phyloP scores from a whole-genome alignment of 2,113 vertebrate species.

The Indicator indicator region DNA sequence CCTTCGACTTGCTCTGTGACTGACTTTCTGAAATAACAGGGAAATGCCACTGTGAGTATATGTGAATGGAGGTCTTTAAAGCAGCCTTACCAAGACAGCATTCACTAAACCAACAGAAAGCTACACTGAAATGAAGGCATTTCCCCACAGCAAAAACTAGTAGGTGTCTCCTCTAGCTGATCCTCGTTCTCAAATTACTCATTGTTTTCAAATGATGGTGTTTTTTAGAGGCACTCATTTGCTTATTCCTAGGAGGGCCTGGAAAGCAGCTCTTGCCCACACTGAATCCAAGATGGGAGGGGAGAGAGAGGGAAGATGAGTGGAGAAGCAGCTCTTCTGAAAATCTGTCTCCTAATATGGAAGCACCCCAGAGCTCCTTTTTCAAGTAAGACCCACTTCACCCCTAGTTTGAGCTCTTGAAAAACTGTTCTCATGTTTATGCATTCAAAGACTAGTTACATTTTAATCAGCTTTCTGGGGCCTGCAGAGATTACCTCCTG shows the following conservation, averaged over 20 bases:
- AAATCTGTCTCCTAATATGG: not conserved
- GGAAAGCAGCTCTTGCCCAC: not conserved
- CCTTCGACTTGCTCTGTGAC: conserved; percentile 82
- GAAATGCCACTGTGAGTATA: conserved; percentile 78
- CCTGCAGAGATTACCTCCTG: conserved; percentile 73
- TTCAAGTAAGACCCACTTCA: conserved; percentile 45
- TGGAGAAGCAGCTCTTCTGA: not conserved
- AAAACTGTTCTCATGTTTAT: conserved; percentile 56
- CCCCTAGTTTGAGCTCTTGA: conserved; percentile 32
- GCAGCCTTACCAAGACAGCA: not conserved
- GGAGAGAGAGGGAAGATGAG: not conserved
- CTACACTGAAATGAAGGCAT: not conserved
- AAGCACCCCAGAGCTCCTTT: conserved; percentile 7
- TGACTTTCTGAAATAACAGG: conserved; percentile 89
- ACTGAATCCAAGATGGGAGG: not conserved
- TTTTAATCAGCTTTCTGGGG: conserved; percentile 69
- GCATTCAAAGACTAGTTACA: conserved; percentile 54
- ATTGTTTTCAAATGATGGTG: not conserved
- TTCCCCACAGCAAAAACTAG: not conserved
- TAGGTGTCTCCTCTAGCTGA: not conserved
- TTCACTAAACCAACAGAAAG: not conserved
- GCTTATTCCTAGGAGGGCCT: not conserved
- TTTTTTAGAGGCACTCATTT: not conserved
- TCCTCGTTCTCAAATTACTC: not conserved
- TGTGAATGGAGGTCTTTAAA: conserved; percentile 49